A percentile compares a stretch with the other conserved stretches of the same genome.
phyloP scores from a whole-genome alignment of 2,113 vertebrate species.

The Chrysochloris asiatica region DNA sequence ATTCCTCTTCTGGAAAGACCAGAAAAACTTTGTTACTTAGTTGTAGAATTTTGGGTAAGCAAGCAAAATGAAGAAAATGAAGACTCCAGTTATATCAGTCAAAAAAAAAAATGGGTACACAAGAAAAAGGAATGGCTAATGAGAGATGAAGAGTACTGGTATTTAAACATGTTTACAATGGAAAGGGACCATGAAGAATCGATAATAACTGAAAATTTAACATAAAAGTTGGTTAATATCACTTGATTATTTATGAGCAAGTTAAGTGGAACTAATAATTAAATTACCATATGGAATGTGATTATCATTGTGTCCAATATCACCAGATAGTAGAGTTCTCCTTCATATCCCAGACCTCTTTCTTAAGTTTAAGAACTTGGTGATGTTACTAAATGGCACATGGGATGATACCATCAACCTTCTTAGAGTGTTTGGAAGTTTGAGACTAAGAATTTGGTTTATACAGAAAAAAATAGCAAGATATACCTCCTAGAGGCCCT shows the following conservation, averaged over 20 bases:
- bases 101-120: background rate
- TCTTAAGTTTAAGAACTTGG: background rate
- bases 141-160: background rate
- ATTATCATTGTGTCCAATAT: conserved; percentile 22
- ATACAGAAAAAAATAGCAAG: background rate
- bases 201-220: background rate
- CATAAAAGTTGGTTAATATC: background rate
- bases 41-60: background rate
- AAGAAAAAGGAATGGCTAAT: background rate
- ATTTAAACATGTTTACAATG: background rate
- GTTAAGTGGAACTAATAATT: conserved; percentile 5
- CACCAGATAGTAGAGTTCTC: background rate
- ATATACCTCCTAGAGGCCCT: background rate
- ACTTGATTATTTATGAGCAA: background rate
- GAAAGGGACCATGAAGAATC: background rate
- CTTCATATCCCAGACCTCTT: background rate
- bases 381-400: background rate
- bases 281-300: background rate
- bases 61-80: background rate
- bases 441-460: conserved; percentile 16
- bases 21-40: background rate
- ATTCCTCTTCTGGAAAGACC: background rate
- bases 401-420: background rate
- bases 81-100: background rate
- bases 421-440: conserved; percentile 1